These are phyloP conservation scores for Eristalis arbustorum DNA, from an alignment of 2,888 invertebrate species.

Conservation along the genomic window DNA sequence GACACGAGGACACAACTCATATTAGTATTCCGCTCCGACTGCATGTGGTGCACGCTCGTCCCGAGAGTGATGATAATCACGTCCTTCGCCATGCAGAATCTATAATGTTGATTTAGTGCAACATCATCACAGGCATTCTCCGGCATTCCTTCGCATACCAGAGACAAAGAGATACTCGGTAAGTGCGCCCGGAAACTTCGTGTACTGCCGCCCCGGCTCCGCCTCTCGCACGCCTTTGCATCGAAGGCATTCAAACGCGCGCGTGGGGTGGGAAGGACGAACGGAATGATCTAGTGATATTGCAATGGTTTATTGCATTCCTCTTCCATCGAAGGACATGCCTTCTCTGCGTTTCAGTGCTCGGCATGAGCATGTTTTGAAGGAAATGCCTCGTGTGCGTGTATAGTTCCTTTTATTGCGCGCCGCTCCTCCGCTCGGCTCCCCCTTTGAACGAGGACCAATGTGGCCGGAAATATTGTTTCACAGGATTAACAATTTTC, in stretches of 20 bases:
- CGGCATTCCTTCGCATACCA: conserved; percentile 21
- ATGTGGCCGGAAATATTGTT: conserved; percentile 23
- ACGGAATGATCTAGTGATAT: neutral
- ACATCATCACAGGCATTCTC: conserved; percentile 18
- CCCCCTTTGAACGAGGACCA: neutral
- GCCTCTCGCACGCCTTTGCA: neutral
- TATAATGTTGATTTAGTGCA: conserved; percentile 39
- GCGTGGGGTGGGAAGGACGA: neutral
- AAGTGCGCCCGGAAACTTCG: neutral
- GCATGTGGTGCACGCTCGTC: neutral
- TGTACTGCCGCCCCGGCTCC: neutral
- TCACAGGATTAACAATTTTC: conserved; percentile 14
- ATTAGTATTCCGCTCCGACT: neutral
- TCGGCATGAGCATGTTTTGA: neutral
- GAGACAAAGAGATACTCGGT: neutral
- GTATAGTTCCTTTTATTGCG: neutral
- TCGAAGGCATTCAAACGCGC: neutral
- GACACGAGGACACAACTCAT: neutral
- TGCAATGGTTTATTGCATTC: conserved; percentile 43
- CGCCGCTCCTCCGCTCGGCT: neutral
- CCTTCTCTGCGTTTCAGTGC: neutral
- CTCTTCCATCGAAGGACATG: conserved; percentile 14
- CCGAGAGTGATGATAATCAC: conserved; percentile 26
- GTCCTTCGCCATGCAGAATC: conserved; percentile 24
- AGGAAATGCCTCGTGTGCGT: conserved; percentile 1